Conservation (phyloP, 1,140 invertebrate species). For the Brachionus manjavacas region DNA sequence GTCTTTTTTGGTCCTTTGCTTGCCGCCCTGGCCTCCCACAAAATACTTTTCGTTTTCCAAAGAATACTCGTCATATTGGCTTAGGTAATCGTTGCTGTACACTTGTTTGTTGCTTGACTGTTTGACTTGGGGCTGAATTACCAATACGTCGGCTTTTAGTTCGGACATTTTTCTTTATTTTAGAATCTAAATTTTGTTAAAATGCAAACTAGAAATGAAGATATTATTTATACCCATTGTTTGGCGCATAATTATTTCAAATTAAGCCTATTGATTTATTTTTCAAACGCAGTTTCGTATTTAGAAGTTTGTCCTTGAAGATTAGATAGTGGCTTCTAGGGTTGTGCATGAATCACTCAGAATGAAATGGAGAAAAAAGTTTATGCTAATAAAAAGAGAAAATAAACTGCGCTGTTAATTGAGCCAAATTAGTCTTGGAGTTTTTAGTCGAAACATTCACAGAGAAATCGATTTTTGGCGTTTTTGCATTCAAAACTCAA, state of each 20-base stretch:
- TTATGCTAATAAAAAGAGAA: background rate
- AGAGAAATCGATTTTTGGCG: background rate
- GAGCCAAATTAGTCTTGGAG: background rate
- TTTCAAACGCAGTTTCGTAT: background rate
- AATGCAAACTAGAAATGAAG: background rate
- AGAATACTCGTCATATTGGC: conserved; percentile 19
- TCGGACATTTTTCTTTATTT: conserved; percentile 7
- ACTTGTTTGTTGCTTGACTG: background rate
- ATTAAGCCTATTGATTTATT: conserved; percentile 5
- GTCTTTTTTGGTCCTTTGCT: conserved; percentile 26
- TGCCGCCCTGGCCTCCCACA: conserved; percentile 16
- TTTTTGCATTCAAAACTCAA: background rate
- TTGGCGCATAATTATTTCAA: background rate
- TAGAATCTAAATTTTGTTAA: background rate
- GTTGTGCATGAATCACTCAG: background rate
- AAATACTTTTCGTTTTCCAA: conserved; percentile 34
- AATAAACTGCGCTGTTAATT: background rate
- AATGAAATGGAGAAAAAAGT: background rate
- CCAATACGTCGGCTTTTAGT: conserved; percentile 1
- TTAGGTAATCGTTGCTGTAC: background rate
- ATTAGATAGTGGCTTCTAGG: background rate
- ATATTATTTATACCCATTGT: background rate
- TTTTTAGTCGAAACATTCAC: background rate
- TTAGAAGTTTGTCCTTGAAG: background rate
- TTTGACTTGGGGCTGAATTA: background rate